These are phyloP conservation scores for Cryptotermes secundus DNA, from an alignment of 1,140 invertebrate species.

Conservation along the genomic window DNA sequence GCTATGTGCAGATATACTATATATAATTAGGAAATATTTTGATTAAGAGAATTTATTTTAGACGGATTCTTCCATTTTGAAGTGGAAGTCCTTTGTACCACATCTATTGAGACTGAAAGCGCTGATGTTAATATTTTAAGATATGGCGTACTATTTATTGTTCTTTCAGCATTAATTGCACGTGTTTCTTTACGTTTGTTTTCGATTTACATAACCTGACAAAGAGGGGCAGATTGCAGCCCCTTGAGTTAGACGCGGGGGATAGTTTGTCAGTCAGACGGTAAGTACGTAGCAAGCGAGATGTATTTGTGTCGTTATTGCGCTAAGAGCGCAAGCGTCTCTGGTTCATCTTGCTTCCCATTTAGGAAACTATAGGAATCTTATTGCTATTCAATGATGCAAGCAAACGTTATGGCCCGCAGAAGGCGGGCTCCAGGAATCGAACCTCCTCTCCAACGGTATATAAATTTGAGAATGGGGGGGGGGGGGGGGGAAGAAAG, in stretches of 20 bases:
- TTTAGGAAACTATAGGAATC: constrained; percentile 34
- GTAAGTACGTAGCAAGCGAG: not conserved
- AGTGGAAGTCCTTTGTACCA: too few relatives aligned
- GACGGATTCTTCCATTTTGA: too few relatives aligned
- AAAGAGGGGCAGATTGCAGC: not conserved
- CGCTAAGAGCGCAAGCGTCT: not conserved
- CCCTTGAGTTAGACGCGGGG: not conserved
- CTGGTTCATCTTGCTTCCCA: constrained; percentile 15
- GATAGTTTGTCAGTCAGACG: not conserved
- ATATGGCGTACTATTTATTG: too few relatives aligned
- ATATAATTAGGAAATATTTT: too few relatives aligned
- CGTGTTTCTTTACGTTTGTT: too few relatives aligned
- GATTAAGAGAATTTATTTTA: too few relatives aligned
- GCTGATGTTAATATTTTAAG: too few relatives aligned
- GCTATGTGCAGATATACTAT: too few relatives aligned
- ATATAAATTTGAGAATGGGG: constrained; percentile 12
- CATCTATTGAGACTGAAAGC: too few relatives aligned
- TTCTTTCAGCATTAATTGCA: too few relatives aligned
- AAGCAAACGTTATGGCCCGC: constrained; percentile 29
- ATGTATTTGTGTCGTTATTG: not conserved
- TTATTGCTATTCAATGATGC: constrained; percentile 36
- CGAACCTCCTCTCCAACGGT: constrained; percentile 16
- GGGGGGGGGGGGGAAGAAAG: not conserved
- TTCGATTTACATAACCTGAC: not conserved
- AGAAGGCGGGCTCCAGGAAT: not conserved